These are phyloP conservation scores for Thera britannica DNA, from an alignment of 2,888 invertebrate genomes.

Conservation along the genomic window DNA sequence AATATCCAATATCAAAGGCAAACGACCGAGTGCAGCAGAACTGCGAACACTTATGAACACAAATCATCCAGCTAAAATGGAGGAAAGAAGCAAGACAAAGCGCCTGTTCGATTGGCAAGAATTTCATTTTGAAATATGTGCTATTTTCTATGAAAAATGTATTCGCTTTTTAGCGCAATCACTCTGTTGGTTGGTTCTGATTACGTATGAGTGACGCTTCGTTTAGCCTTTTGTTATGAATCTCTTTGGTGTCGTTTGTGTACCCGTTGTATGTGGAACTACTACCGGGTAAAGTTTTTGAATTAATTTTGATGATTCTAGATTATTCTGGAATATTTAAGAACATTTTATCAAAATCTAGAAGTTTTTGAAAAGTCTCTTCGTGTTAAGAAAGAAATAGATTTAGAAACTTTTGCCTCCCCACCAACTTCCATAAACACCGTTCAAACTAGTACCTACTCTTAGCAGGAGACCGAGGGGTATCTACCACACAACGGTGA, in stretches of 20 bases:
- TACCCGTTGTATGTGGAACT: background rate
- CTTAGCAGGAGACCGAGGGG: too few species aligned
- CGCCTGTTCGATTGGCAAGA: constrained; percentile 71
- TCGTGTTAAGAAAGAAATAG: too few species aligned
- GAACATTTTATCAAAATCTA: too few species aligned
- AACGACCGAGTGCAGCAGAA: constrained; percentile 60
- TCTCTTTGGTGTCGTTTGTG: constrained; percentile 2
- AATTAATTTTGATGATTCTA: too few species aligned
- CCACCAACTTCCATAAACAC: too few species aligned
- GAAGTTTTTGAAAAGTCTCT: too few species aligned
- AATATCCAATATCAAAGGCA: constrained; percentile 74
- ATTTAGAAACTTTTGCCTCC: too few species aligned
- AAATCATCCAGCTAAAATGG: constrained; percentile 69
- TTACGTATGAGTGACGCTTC: constrained; percentile 23
- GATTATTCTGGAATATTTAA: too few species aligned
- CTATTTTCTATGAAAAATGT: constrained; percentile 73
- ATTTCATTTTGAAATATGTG: constrained; percentile 75
- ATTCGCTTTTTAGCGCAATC: constrained; percentile 67
- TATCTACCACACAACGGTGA: too few species aligned
- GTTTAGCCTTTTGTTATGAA: constrained; percentile 14
- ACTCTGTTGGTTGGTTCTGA: constrained; percentile 50
- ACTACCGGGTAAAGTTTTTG: too few species aligned
- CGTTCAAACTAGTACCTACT: too few species aligned
- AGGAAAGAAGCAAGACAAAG: constrained; percentile 71
- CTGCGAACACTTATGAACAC: constrained; percentile 68